Evolutionary conservation across 1,140 invertebrate genomes (phyloP).

Genomic region (Drosophila parvula): DNA sequence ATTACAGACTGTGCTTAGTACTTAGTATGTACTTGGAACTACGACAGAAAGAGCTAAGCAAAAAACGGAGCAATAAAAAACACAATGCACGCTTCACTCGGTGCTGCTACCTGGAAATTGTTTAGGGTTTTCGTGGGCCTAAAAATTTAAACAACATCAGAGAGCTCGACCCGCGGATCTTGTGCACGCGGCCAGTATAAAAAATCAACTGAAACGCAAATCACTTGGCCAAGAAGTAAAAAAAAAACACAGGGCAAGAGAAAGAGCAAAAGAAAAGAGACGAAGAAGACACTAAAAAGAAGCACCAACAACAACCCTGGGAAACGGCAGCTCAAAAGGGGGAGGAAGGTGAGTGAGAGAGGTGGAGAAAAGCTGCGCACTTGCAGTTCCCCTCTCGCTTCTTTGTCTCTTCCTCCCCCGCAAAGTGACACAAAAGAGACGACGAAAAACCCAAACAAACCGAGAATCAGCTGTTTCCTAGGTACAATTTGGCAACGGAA

Average conservation of each 20-base stretch:
- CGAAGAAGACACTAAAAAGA: constrained; percentile 67
- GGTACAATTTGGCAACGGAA: constrained; percentile 54
- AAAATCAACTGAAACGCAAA: constrained; percentile 77
- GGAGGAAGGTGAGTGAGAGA: constrained; percentile 2
- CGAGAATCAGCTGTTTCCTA: constrained; percentile 66
- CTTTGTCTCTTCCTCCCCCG: constrained; percentile 13
- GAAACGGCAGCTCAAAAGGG: constrained; percentile 23
- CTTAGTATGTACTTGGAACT: constrained; percentile 1
- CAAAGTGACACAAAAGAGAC: constrained; percentile 6
- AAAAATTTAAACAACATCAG: constrained; percentile 29
- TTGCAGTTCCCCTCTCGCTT: constrained; percentile 63
- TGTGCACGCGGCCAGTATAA: constrained; percentile 68
- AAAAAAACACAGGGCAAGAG: constrained; percentile 5
- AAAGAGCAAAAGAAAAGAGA: constrained; percentile 27
- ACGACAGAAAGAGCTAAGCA: neutral
- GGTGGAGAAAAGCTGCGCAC: constrained; percentile 62
- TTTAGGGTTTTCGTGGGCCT: neutral
- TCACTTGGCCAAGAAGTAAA: constrained; percentile 60
- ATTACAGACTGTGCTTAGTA: constrained; percentile 38
- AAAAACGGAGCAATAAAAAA: constrained; percentile 15
- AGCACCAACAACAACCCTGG: constrained; percentile 53
- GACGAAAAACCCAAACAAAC: constrained; percentile 47
- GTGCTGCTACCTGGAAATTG: neutral
- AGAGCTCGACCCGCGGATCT: constrained; percentile 43
- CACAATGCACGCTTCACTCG: constrained; percentile 35